Evolutionary conservation across 2,113 vertebrate genomes (phyloP).

Genomic region (Poeciliopsis prolifica): DNA sequence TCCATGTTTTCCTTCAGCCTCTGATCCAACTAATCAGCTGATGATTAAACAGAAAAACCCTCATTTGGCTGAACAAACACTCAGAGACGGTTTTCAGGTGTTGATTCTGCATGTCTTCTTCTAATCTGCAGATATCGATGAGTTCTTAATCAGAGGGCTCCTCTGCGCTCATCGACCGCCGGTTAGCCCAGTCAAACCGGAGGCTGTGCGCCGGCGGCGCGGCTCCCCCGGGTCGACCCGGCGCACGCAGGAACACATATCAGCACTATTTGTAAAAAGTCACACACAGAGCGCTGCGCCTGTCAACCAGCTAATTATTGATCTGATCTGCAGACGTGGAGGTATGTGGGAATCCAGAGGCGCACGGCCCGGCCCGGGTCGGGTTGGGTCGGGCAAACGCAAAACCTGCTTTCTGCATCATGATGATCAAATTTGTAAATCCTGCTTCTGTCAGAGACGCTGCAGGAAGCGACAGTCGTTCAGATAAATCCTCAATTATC

Average conservation of each 20-base stretch:
- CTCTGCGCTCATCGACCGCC: slow-evolving; percentile 32
- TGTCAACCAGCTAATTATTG: slow-evolving; percentile 77
- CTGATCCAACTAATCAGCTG: neutral
- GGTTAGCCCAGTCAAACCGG: slow-evolving; percentile 44
- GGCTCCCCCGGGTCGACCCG: slow-evolving; percentile 39
- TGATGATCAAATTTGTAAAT: slow-evolving; percentile 19
- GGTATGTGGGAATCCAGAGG: neutral
- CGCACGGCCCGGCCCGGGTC: slow-evolving; percentile 1
- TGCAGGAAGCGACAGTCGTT: neutral
- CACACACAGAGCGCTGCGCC: slow-evolving; percentile 63
- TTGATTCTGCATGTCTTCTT: neutral
- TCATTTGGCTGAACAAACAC: neutral
- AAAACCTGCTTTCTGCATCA: slow-evolving; percentile 37
- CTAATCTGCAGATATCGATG: slow-evolving; percentile 1
- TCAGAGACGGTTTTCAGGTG: neutral
- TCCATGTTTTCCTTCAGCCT: neutral
- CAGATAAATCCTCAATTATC: neutral
- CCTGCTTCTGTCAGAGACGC: slow-evolving; percentile 5
- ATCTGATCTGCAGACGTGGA: slow-evolving; percentile 43
- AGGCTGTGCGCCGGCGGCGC: slow-evolving; percentile 21
- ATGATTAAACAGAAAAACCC: neutral
- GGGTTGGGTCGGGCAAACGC: slow-evolving; percentile 9
- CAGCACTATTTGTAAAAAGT: slow-evolving; percentile 81
- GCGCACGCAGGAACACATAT: slow-evolving; percentile 50
- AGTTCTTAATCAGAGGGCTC: slow-evolving; percentile 10